Evolutionary conservation across 2,113 vertebrate genomes (phyloP).

Genomic region (Callopanchax toddi): DNA sequence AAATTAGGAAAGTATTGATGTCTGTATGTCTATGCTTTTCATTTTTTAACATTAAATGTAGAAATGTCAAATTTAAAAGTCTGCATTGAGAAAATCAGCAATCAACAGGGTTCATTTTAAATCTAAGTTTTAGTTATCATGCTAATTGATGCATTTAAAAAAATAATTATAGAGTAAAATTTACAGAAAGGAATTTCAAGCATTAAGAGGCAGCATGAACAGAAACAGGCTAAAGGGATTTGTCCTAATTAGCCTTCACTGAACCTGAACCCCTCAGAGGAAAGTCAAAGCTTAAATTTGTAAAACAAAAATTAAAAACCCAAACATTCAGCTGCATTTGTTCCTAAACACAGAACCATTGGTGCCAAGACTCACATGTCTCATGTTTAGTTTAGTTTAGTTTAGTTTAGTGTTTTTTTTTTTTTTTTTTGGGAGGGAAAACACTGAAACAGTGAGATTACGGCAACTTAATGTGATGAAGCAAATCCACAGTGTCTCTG

Average conservation of each 20-base stretch:
- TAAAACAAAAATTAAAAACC: constrained; percentile 11
- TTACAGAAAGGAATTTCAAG: not conserved
- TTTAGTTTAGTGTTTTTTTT: no score
- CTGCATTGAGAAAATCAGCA: no score
- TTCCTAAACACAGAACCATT: not conserved
- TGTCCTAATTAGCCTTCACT: constrained; percentile 28
- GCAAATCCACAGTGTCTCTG: no score
- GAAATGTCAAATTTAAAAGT: no score
- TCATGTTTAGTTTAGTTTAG: no score
- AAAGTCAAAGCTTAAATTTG: constrained; percentile 9
- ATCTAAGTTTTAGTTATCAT: no score
- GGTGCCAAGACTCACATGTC: not conserved
- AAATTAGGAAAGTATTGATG: no score
- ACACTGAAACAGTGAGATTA: no score
- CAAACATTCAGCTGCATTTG: not conserved
- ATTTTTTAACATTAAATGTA: not conserved
- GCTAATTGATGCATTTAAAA: no score
- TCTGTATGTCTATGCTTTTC: not conserved
- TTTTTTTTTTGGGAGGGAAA: constrained; percentile 31
- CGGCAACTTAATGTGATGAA: no score
- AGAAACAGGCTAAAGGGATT: not conserved
- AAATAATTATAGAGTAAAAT: not conserved
- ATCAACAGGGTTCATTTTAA: no score
- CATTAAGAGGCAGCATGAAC: not conserved
- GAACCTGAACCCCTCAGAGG: constrained; percentile 13